Percentiles rank a stretch among this genome's conserved stretches.
phyloP scores from a whole-genome alignment of 2,888 invertebrate species.

The Keiferia lycopersicella region DNA sequence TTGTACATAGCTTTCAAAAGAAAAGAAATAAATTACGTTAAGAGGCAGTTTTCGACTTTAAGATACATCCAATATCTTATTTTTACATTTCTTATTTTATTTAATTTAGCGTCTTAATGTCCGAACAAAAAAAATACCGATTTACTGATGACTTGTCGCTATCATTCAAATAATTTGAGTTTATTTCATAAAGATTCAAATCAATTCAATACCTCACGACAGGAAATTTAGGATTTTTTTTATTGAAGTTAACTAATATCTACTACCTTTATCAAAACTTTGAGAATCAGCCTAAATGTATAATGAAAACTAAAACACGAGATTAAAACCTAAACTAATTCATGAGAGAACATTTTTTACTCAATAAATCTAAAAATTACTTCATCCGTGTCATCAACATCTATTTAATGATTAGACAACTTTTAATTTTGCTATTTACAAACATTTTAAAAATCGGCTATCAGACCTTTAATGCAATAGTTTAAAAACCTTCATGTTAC shows the following conservation, averaged over 20 bases:
- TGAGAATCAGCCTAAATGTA: background rate
- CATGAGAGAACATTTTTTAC: background rate
- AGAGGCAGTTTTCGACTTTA: background rate
- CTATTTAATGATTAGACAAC: background rate
- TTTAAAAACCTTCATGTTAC: too few species aligned
- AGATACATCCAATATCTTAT: background rate
- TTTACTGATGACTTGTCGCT: too few species aligned
- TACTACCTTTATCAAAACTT: background rate
- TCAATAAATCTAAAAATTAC: background rate
- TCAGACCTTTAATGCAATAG: too few species aligned
- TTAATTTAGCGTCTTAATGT: too few species aligned
- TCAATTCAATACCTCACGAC: too few species aligned
- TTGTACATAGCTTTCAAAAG: conserved; percentile 32
- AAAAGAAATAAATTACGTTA: background rate
- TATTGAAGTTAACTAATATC: too few species aligned
- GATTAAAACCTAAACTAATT: background rate
- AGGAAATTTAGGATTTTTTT: too few species aligned
- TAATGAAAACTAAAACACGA: background rate
- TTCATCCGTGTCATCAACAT: background rate
- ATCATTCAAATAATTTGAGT: too few species aligned
- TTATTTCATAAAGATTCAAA: too few species aligned
- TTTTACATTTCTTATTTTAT: background rate
- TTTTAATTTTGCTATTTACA: background rate
- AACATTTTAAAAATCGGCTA: background rate
- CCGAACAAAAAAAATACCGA: too few species aligned